Conservation (phyloP, 2,797 vertebrate species). For the Alfaro cultratus region DNA sequence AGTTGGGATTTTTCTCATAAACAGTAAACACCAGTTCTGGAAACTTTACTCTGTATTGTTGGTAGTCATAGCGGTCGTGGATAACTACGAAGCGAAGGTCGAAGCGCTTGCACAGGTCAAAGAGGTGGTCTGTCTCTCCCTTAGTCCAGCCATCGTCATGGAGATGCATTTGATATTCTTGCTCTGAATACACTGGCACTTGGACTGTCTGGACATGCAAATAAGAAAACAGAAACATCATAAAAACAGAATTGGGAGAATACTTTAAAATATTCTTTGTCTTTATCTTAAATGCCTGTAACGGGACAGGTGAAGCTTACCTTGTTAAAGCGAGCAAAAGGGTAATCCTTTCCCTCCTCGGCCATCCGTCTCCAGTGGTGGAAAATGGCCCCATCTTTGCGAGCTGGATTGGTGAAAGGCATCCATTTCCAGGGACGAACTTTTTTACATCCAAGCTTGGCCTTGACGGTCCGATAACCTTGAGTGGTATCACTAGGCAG, state of each 20-base stretch:
- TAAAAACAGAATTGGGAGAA: background rate
- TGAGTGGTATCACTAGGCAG: slow-evolving; percentile 97
- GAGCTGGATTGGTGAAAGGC: slow-evolving; percentile 97
- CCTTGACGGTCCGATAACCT: slow-evolving; percentile 98
- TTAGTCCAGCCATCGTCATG: slow-evolving; percentile 99
- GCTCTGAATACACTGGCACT: slow-evolving; percentile 97
- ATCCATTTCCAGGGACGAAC: slow-evolving; percentile 99
- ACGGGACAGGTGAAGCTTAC: slow-evolving; percentile 62
- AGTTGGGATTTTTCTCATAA: background rate
- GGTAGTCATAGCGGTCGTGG: slow-evolving; percentile 97
- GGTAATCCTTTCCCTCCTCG: slow-evolving; percentile 98
- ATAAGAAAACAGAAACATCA: slow-evolving; percentile 10
- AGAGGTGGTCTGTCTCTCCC: slow-evolving; percentile 97
- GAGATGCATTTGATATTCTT: slow-evolving; percentile 98
- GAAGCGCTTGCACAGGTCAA: slow-evolving; percentile 97
- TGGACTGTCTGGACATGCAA: slow-evolving; percentile 86
- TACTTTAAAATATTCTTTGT: background rate
- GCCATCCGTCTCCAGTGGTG: slow-evolving; percentile 97
- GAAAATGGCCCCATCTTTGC: slow-evolving; percentile 97
- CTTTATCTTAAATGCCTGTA: background rate
- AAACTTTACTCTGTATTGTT: slow-evolving; percentile 93
- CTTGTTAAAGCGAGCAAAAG: slow-evolving; percentile 98
- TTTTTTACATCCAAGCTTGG: slow-evolving; percentile 96
- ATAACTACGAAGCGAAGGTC: slow-evolving; percentile 96
- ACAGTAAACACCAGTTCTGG: background rate